These are phyloP conservation scores for Agrochola circellaris DNA, from an alignment of 2,888 invertebrate species.

Conservation along the genomic window DNA sequence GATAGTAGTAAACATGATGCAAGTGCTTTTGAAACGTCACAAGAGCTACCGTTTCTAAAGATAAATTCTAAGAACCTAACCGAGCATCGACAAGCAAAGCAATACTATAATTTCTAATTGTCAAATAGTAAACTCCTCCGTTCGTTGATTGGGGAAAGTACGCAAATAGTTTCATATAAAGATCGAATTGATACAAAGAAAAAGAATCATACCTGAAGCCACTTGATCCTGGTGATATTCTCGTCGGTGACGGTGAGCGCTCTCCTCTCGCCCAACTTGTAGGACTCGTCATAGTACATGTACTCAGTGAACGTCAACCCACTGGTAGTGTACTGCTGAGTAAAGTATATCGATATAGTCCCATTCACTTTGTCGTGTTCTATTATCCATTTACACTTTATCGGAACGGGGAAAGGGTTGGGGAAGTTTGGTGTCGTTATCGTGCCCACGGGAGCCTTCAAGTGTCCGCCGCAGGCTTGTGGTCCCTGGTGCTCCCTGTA, in stretches of 20 bases:
- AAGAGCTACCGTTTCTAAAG: background rate
- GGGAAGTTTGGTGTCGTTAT: slow-evolving; percentile 97
- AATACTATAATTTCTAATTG: background rate
- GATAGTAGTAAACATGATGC: background rate
- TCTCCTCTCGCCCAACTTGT: slow-evolving; percentile 92
- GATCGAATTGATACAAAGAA: background rate
- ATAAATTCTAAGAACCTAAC: background rate
- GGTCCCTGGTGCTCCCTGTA: slow-evolving; percentile 70
- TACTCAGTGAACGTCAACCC: slow-evolving; percentile 95
- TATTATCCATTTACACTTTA: slow-evolving; percentile 96
- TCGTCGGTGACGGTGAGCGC: slow-evolving; percentile 94
- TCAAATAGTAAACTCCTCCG: background rate
- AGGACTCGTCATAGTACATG: slow-evolving; percentile 93
- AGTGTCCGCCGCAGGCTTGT: slow-evolving; percentile 92
- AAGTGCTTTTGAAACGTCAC: background rate
- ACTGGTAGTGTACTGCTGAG: slow-evolving; percentile 96
- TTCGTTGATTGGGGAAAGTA: background rate
- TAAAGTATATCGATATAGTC: slow-evolving; percentile 96
- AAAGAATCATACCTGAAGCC: slow-evolving; percentile 84
- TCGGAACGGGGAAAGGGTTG: slow-evolving; percentile 94
- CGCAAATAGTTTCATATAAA: background rate
- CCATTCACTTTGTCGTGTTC: slow-evolving; percentile 93
- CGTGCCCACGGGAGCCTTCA: slow-evolving; percentile 92
- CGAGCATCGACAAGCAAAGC: background rate
- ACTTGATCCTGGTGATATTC: slow-evolving; percentile 93